Conservation (phyloP, 2,113 vertebrate species). For the Apodemus speciosus region DNA sequence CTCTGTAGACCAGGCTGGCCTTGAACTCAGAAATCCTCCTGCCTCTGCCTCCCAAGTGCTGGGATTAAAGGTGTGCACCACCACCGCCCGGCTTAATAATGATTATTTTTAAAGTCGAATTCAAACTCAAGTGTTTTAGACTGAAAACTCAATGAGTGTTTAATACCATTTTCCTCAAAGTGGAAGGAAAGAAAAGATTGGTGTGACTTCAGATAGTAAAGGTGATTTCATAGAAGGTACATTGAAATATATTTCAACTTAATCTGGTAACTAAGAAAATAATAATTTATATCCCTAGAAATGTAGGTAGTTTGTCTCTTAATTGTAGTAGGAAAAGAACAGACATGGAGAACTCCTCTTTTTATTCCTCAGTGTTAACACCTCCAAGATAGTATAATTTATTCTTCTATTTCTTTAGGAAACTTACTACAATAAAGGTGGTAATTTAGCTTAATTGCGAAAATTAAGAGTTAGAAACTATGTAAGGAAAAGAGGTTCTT, state of each 20-base stretch:
- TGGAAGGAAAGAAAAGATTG: slow-evolving; percentile 19
- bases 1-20: not conserved
- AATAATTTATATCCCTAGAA: slow-evolving; percentile 52
- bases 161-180: not conserved
- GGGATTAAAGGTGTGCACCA: not conserved
- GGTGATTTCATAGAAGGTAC: slow-evolving; percentile 38
- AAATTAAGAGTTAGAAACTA: slow-evolving; percentile 52
- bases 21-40: not conserved
- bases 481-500: slow-evolving; percentile 49
- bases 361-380: slow-evolving; percentile 58
- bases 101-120: not conserved
- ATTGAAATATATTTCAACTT: slow-evolving; percentile 54
- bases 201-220: slow-evolving; percentile 14
- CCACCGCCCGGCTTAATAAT: not conserved
- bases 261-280: slow-evolving; percentile 49
- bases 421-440: slow-evolving; percentile 13
- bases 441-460: slow-evolving; percentile 60
- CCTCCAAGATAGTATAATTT: slow-evolving; percentile 10
- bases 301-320: slow-evolving; percentile 2
- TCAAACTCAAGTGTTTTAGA: slow-evolving; percentile 24
- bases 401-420: slow-evolving; percentile 52
- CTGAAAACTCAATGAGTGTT: not conserved
- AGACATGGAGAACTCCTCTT: slow-evolving; percentile 23
- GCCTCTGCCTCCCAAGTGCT: not conserved
- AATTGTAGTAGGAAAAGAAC: slow-evolving; percentile 57